Evolutionary conservation across 1,140 invertebrate species (phyloP).

Genomic region (Camponotus floridanus): DNA sequence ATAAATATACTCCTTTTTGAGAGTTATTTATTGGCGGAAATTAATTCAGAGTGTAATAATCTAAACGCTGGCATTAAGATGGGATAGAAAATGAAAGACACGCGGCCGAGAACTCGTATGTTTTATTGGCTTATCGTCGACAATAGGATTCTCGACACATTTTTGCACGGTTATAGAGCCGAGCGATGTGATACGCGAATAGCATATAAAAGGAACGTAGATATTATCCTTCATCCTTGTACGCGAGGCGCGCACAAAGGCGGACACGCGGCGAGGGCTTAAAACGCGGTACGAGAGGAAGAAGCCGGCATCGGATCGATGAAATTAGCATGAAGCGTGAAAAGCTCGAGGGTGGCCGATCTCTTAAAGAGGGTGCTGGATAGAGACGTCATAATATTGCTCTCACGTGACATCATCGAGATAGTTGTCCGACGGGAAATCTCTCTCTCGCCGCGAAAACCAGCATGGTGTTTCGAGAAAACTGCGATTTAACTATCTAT

Average conservation of each 20-base stretch:
- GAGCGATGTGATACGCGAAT: conserved; percentile 41
- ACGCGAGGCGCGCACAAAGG: conserved; percentile 42
- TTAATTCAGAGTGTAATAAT: conserved; percentile 2
- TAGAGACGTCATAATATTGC: conserved; percentile 85
- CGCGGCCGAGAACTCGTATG: neutral
- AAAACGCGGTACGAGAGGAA: conserved; percentile 62
- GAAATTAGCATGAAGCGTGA: conserved; percentile 83
- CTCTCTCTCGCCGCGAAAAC: conserved; percentile 1
- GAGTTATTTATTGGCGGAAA: neutral
- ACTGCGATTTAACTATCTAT: neutral
- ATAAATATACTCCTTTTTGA: neutral
- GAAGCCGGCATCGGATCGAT: conserved; percentile 76
- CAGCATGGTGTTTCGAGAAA: neutral
- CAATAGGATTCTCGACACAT: conserved; percentile 49
- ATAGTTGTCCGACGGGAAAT: conserved; percentile 11
- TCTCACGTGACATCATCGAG: conserved; percentile 67
- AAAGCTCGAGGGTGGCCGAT: conserved; percentile 70
- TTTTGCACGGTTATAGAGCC: conserved; percentile 47
- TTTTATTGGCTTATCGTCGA: conserved; percentile 45
- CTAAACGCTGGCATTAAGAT: neutral
- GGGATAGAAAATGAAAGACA: neutral
- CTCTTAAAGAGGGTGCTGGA: conserved; percentile 75
- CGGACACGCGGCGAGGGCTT: conserved; percentile 72
- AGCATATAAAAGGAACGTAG: conserved; percentile 53
- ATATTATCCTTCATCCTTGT: conserved; percentile 58